phyloP scores from a whole-genome alignment of 2,797 vertebrate genomes.

The Phoebastria nigripes region DNA sequence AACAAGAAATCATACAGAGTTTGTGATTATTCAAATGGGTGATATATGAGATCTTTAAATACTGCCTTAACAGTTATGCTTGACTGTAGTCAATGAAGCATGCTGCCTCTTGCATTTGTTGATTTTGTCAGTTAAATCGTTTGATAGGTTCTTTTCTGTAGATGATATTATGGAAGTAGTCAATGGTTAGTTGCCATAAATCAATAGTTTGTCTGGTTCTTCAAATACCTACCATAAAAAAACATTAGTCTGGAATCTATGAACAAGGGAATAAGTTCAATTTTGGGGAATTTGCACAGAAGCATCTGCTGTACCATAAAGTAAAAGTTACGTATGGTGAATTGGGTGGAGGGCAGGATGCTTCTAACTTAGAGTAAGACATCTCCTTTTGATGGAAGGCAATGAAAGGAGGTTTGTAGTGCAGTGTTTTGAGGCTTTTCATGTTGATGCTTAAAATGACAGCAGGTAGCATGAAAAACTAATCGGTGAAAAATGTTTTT shows the following conservation, averaged over 20 bases:
- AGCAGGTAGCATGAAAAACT: not conserved
- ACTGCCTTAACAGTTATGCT: conserved; percentile 48
- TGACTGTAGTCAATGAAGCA: conserved; percentile 41
- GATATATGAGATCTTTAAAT: conserved; percentile 42
- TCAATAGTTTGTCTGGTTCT: conserved; percentile 22
- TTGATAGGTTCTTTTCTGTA: conserved; percentile 19
- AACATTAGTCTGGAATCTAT: not conserved
- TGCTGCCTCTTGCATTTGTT: conserved; percentile 33
- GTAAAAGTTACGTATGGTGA: not conserved
- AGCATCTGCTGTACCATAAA: not conserved
- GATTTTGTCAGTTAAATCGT: conserved; percentile 27
- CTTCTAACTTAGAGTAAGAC: not conserved
- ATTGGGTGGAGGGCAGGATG: not conserved
- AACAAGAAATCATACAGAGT: not conserved
- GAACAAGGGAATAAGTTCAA: not conserved
- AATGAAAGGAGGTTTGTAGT: not conserved
- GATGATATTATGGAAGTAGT: conserved; percentile 13
- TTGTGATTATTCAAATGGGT: not conserved
- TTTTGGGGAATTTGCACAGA: not conserved
- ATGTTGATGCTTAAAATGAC: not conserved
- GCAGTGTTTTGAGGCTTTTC: not conserved
- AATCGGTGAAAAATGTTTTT: not conserved
- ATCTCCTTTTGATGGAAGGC: not conserved
- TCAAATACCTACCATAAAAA: not conserved
- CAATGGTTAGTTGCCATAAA: conserved; percentile 32